Evolutionary conservation across 2,797 vertebrate genomes (phyloP), one percentile per base, ranked within the genome.

Genomic region (Paguma larvata): DNA sequence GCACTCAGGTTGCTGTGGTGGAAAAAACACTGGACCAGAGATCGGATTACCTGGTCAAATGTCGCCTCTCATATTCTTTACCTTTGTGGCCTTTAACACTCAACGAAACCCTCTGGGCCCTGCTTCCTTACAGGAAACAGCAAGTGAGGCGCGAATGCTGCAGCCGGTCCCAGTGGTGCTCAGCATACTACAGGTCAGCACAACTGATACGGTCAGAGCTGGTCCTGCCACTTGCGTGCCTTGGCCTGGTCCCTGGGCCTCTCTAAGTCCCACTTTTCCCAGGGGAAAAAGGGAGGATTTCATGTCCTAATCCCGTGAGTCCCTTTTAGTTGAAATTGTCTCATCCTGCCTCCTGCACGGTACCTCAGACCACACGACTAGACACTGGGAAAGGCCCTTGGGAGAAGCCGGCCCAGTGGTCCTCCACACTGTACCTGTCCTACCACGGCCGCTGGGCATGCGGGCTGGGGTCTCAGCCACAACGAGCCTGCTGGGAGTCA

Each of bases 381-480:
- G 32, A 23, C 0, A 3, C 53, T 1, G 41, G 27, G 51, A 25
- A 38, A 67, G 27, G 68, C n/a, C 77, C 30, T 0, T 0, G 0
- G 41, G 85, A 27, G 21, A 12, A 11, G 75, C 44, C 15, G 44
- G 73, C 68, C 2, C 13, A 10, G 4, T 19, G 51, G 9, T 23
- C 32, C 11, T 59, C 32, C 53, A 13, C 5, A 7, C 46, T 27
- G 34, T 15, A 34, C 48, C 38, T 0, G 9, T 16, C 25, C 70
- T 15, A 19, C 53, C 16, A 2, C 0, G 3, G 67, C 63, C 5
- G 13, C 21, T 25, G 18, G 21, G 1, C 15, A 4, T 6, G 5
- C 2, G 32, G 30, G 32, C 51, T 11, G 41, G 56, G 48, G 38
- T 19, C 87, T 90, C 73, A 9, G 73, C 53, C 14, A 16, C 13